Conservation (phyloP, 2,113 vertebrate genomes). For the Corydoras maculifer region DNA sequence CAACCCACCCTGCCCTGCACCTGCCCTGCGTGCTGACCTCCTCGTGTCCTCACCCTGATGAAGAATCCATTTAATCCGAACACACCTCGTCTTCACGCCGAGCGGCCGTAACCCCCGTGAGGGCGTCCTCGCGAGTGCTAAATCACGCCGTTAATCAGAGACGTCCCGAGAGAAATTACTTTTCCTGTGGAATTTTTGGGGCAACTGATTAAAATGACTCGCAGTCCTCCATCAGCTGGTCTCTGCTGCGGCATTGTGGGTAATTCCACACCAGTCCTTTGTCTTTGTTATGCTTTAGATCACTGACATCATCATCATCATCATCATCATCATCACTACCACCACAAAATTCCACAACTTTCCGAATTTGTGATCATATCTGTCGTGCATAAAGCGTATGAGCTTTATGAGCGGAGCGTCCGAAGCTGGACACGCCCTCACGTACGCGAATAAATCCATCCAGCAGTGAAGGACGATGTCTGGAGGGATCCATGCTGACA, state of each 20-base stretch:
- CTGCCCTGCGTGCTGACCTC: conserved; percentile 12
- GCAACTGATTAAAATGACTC: conserved; percentile 13
- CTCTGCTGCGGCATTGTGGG: too few relatives aligned
- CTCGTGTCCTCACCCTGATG: conserved; percentile 6
- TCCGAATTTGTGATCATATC: background rate
- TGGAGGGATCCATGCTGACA: conserved; percentile 56
- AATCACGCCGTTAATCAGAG: conserved; percentile 2
- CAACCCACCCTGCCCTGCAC: conserved; percentile 13
- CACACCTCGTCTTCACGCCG: background rate
- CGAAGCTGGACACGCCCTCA: background rate
- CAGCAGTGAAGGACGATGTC: conserved; percentile 31
- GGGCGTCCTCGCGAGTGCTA: background rate
- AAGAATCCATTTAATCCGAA: conserved; percentile 24
- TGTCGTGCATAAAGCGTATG: background rate
- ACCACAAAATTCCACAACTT: too few relatives aligned
- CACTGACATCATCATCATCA: too few relatives aligned
- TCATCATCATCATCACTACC: too few relatives aligned
- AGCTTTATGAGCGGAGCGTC: too few relatives aligned
- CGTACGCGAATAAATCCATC: conserved; percentile 10
- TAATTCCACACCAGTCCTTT: too few relatives aligned
- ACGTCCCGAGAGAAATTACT: conserved; percentile 7
- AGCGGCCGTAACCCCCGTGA: background rate
- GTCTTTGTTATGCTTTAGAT: too few relatives aligned
- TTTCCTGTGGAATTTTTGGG: conserved; percentile 3
- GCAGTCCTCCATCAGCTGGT: too few relatives aligned